Evolutionary conservation across 2,888 invertebrate species (phyloP), one percentile per base, ranked within the genome.

Genomic region (Polyommatus icarus): DNA sequence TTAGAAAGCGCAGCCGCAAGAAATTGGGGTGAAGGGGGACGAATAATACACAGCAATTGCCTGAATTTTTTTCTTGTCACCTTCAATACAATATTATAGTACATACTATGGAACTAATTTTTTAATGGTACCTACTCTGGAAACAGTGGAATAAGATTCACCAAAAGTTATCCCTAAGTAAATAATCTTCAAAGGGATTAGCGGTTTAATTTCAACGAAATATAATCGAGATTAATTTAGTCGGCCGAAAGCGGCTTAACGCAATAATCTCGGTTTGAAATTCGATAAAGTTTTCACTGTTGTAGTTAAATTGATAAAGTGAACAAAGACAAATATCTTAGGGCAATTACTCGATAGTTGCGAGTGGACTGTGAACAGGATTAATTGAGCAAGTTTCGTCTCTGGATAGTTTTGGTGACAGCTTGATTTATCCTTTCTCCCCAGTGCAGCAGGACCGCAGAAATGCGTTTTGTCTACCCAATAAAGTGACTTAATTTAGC

Each of bases 381-480:
- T 77, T 79, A 79, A 79, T 77, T 78, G 76, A 61, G 24, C 67
- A 78, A 79, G 61, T 79, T 79, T 18, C 73, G 77, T 78, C 78
- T 73, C 75, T 40, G 76, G 71, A 76, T 72, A 77, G 72, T 77
- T 77, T 72, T 59, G 71, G 72, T 77, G 59, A 77, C 77, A 36
- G 77, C 57, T 77, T 57, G 54, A 77, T 77, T 57, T 72, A 77
- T 72, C 12, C 32, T 5, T 7, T 15, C n/a, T 59, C 29, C 5
- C 7, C 29, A 15, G 5, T 29, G 29, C 6, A 20, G 29, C 29
- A 20, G 8, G 59, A 59, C 59, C 54, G 54, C 54, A 54, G 50
- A 54, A 54, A 18, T 54, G 50, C 50, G 50, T 50, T 50, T 50
- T 50, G 50, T 50, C 50, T 50, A 50, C 50, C 15, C 15, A 50